Percentiles rank a stretch among this genome's conserved stretches.
These are phyloP conservation scores for Eilema caniola DNA, from an alignment of 2,888 invertebrate genomes.

Conservation along the genomic window DNA sequence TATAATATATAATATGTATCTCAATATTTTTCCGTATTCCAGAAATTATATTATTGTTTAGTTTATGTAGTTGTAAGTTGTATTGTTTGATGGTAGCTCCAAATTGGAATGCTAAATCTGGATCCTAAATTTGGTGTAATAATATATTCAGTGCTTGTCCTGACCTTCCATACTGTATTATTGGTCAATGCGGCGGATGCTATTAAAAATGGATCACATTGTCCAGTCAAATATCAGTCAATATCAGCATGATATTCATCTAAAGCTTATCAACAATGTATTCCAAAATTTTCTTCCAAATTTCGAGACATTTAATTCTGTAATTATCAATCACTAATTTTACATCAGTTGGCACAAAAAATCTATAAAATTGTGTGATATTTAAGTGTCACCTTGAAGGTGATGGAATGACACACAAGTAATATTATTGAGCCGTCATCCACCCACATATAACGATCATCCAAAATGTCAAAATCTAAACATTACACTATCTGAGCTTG, in stretches of 20 bases:
- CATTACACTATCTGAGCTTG: slow-evolving; percentile 37
- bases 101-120: background rate
- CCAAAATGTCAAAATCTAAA: slow-evolving; percentile 49
- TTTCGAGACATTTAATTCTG: too few relatives aligned
- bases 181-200: background rate
- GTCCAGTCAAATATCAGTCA: background rate
- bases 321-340: background rate
- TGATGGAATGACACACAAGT: slow-evolving; percentile 28
- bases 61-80: too few relatives aligned
- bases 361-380: slow-evolving; percentile 6
- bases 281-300: too few relatives aligned
- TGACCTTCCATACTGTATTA: background rate
- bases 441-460: slow-evolving; percentile 45
- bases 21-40: too few relatives aligned
- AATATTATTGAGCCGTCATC: slow-evolving; percentile 46
- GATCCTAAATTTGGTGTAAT: too few relatives aligned
- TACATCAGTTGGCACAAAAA: background rate
- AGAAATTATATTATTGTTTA: too few relatives aligned
- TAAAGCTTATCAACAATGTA: background rate
- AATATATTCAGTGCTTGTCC: background rate
- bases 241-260: background rate
- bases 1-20: too few relatives aligned
- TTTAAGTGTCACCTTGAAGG: background rate
- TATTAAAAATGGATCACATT: background rate
- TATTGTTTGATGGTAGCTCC: too few relatives aligned